Conservation (phyloP, 2,113 vertebrate species). For the Setophaga petechia region DNA sequence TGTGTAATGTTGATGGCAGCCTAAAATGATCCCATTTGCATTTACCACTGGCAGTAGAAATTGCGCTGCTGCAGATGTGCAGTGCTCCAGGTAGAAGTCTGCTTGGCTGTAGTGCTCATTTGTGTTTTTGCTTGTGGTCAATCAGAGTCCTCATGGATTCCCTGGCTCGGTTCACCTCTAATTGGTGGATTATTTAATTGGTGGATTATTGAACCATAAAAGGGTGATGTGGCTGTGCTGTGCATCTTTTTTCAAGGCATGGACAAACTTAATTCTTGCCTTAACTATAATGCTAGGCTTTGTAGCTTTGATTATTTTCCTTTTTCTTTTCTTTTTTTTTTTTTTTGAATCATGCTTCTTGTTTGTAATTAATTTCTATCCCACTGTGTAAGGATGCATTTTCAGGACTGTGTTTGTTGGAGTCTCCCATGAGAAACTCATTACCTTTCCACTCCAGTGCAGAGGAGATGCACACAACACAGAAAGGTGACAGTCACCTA, state of each 20-base stretch:
- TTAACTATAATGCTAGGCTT: neutral
- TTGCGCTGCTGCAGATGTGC: neutral
- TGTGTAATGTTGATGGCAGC: neutral
- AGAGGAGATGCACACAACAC: neutral
- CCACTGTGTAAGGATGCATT: neutral
- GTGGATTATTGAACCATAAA: neutral
- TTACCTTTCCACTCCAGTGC: neutral
- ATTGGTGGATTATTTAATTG: neutral
- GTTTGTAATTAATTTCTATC: neutral
- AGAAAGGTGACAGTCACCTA: neutral
- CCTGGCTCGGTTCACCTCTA: neutral
- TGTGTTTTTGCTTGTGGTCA: neutral
- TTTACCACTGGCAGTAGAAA: neutral
- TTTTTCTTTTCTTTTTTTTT: too few relatives aligned
- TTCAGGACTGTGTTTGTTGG: neutral
- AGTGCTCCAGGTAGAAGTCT: neutral
- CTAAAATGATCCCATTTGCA: neutral
- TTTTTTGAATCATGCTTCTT: neutral
- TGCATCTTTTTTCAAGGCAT: neutral
- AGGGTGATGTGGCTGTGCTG: neutral
- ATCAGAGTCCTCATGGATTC: neutral
- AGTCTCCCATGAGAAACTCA: neutral
- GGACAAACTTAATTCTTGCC: neutral
- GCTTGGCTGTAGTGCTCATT: neutral
- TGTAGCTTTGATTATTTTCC: neutral